These are phyloP conservation scores for Otolemur crassicaudatus DNA, from an alignment of 2,797 vertebrate species.

Conservation along the genomic window DNA sequence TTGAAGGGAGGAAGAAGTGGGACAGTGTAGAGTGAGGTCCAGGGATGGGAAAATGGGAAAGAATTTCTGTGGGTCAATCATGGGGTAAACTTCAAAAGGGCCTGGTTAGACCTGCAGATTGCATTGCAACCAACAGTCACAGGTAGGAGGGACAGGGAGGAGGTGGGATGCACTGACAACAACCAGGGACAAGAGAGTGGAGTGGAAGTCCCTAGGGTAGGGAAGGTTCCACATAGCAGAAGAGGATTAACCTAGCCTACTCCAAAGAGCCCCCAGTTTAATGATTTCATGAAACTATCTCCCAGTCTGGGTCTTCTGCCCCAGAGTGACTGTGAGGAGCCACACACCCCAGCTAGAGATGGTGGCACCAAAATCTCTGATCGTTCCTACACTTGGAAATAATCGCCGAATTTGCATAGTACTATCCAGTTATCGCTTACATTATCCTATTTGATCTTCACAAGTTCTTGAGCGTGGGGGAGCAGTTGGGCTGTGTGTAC, in stretches of 20 bases:
- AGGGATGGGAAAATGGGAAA: neutral
- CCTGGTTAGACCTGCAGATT: neutral
- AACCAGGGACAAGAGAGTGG: no score
- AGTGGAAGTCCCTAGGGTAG: neutral
- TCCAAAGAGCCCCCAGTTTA: neutral
- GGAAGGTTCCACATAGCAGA: neutral
- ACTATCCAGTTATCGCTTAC: neutral
- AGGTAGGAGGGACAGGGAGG: no score
- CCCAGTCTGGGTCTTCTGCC: neutral
- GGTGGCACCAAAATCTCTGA: neutral
- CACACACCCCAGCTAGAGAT: neutral
- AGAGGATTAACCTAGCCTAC: neutral
- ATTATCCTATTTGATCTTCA: neutral
- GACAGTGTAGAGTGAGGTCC: neutral
- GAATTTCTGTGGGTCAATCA: neutral
- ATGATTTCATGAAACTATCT: neutral
- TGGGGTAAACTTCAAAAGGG: neutral
- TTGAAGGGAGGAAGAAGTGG: neutral
- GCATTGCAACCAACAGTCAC: neutral
- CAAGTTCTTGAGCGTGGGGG: neutral
- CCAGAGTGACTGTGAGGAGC: neutral
- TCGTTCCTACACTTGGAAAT: neutral
- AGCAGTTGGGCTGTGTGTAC: neutral
- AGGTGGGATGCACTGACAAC: no score
- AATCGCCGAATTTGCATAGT: neutral